These are phyloP conservation scores for Caiman crocodilus DNA, from an alignment of 2,797 vertebrate species.

Conservation along the genomic window DNA sequence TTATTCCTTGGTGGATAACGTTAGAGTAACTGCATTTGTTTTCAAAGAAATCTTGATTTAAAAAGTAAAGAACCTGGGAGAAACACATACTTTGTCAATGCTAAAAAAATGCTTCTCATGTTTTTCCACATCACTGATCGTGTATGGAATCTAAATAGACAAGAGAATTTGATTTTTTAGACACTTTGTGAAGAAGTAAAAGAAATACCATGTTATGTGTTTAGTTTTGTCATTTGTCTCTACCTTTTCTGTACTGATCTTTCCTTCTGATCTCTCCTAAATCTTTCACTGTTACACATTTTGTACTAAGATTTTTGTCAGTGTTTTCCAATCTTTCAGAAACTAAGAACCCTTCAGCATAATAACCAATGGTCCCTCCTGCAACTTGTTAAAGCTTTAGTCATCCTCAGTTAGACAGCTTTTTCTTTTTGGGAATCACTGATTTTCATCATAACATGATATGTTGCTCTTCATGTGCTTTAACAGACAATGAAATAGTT, in stretches of 20 bases:
- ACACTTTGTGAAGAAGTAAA: conserved; percentile 35
- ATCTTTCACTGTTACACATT: conserved; percentile 45
- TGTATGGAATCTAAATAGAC: conserved; percentile 14
- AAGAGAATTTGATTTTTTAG: conserved; percentile 31
- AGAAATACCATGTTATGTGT: conserved; percentile 40
- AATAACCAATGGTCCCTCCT: conserved; percentile 31
- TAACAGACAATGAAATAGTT: conserved; percentile 18
- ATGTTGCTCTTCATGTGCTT: conserved; percentile 4
- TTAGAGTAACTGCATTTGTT: conserved; percentile 23
- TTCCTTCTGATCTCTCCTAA: conserved; percentile 40
- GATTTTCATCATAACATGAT: conserved; percentile 9
- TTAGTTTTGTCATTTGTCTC: conserved; percentile 59
- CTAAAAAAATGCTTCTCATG: conserved; percentile 11
- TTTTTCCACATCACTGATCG: conserved; percentile 23
- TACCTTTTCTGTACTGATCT: conserved; percentile 46
- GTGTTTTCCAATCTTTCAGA: conserved; percentile 49
- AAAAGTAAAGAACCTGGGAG: conserved; percentile 7
- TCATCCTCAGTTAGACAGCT: conserved; percentile 30
- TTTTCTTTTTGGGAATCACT: conserved; percentile 45
- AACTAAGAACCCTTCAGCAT: conserved; percentile 34
- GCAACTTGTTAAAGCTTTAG: conserved; percentile 41
- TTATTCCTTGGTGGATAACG: conserved; percentile 1
- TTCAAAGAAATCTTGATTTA: conserved; percentile 23
- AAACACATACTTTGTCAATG: conserved; percentile 22
- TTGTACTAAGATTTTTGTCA: conserved; percentile 51